Conservation (phyloP, 2,888 invertebrate species). For the Cacoxenus indagator region DNA sequence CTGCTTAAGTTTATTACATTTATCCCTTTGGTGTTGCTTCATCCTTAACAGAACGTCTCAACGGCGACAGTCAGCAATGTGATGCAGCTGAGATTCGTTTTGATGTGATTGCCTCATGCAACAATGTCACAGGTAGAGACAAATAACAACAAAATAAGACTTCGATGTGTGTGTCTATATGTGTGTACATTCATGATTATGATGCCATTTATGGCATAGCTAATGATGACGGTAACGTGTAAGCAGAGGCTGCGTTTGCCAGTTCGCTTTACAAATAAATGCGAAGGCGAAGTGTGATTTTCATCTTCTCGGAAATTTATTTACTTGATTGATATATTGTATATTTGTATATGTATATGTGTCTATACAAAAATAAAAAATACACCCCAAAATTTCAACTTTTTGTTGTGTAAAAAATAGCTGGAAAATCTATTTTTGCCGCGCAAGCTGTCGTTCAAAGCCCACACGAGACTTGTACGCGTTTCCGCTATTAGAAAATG, state of each 20-base stretch:
- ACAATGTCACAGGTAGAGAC: slow-evolving; percentile 5
- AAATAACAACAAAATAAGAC: not conserved
- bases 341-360: no score
- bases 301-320: slow-evolving; percentile 40
- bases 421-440: slow-evolving; percentile 16
- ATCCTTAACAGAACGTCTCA: slow-evolving; percentile 52
- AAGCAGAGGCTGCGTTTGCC: not conserved
- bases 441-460: not conserved
- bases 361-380: not conserved
- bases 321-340: slow-evolving; percentile 40
- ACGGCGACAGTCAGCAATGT: slow-evolving; percentile 37
- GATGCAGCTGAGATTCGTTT: slow-evolving; percentile 51
- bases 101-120: slow-evolving; percentile 40
- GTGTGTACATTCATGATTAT: slow-evolving; percentile 26
- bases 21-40: slow-evolving; percentile 50
- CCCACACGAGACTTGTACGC: not conserved
- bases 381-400: not conserved
- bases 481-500: not conserved
- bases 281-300: slow-evolving; percentile 58
- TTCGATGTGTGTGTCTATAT: not conserved
- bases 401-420: slow-evolving; percentile 16
- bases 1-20: slow-evolving; percentile 57
- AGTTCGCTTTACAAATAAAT: slow-evolving; percentile 57
- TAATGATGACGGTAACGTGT: not conserved
- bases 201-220: not conserved